A percentile compares a stretch with the other conserved stretches of the same genome.
Conservation (phyloP, 2,113 vertebrate species). For the Hoplias malabaricus region DNA sequence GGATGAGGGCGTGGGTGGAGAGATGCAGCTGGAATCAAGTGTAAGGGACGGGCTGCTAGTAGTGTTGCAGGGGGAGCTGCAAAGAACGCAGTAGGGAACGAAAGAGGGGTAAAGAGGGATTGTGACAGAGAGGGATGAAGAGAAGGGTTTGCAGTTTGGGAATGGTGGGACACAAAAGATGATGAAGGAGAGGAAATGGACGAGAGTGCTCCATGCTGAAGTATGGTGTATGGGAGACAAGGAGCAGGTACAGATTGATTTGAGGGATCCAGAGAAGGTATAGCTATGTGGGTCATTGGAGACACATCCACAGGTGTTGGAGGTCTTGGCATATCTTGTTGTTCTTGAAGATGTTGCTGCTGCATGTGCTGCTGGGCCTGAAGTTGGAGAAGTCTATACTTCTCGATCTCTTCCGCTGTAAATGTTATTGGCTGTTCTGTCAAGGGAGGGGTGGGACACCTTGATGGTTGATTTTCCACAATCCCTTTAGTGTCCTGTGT, state of each 20-base stretch:
- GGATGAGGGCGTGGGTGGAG: constrained; percentile 71
- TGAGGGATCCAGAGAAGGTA: constrained; percentile 60
- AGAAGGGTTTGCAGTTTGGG: constrained; percentile 82
- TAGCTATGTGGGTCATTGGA: constrained; percentile 22
- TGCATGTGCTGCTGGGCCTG: constrained; percentile 96
- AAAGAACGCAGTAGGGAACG: constrained; percentile 66
- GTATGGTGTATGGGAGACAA: constrained; percentile 76
- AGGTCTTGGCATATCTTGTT: constrained; percentile 71
- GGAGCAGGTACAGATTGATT: constrained; percentile 60
- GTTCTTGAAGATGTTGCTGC: constrained; percentile 81
- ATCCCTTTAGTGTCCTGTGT: constrained; percentile 69
- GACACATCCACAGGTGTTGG: constrained; percentile 50
- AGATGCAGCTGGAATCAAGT: constrained; percentile 66
- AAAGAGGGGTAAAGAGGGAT: constrained; percentile 65
- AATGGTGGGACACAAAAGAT: constrained; percentile 71
- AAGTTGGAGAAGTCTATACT: constrained; percentile 90
- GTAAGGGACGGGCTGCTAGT: constrained; percentile 70
- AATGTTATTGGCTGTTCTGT: constrained; percentile 86
- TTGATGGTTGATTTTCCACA: constrained; percentile 58
- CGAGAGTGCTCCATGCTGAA: constrained; percentile 82
- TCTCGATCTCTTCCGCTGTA: constrained; percentile 92
- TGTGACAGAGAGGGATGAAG: constrained; percentile 74
- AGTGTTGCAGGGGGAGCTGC: constrained; percentile 71
- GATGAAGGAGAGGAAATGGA: constrained; percentile 64
- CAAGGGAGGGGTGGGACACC: constrained; percentile 71